Percentiles rank a stretch among this genome's conserved stretches.
phyloP scores from a whole-genome alignment of 2,113 vertebrate genomes.

The Elaphurus davidianus region DNA sequence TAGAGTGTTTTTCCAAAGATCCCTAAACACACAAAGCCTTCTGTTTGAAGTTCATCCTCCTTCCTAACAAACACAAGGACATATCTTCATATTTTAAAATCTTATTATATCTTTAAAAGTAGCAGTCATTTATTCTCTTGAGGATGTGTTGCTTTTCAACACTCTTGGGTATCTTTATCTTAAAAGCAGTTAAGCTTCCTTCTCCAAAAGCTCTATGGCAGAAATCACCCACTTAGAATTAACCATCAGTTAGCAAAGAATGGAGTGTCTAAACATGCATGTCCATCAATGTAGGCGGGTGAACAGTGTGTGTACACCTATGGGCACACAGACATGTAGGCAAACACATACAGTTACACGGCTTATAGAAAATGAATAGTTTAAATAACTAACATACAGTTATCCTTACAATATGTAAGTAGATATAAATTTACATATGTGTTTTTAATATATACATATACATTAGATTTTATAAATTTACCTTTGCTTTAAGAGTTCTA shows the following conservation, averaged over 20 bases:
- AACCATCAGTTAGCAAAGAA: constrained; percentile 61
- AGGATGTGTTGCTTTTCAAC: constrained; percentile 14
- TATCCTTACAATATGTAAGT: neutral
- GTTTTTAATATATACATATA: neutral
- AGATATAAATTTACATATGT: constrained; percentile 11
- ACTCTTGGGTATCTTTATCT: constrained; percentile 24
- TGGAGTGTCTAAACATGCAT: neutral
- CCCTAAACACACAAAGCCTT: neutral
- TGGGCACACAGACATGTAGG: neutral
- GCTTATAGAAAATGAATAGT: constrained; percentile 1
- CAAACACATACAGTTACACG: neutral
- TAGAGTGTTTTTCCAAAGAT: neutral
- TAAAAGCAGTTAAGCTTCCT: constrained; percentile 61
- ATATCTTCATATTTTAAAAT: neutral
- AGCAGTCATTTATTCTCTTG: neutral
- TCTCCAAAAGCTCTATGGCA: constrained; percentile 58
- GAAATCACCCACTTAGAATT: constrained; percentile 57
- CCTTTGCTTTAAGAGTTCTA: neutral
- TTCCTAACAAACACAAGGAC: neutral
- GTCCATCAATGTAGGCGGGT: neutral
- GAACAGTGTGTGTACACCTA: no score
- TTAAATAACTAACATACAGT: neutral
- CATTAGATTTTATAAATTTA: neutral
- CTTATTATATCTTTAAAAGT: neutral
- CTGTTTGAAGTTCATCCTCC: neutral